Evolutionary conservation across 2,888 invertebrate genomes (phyloP).

Genomic region (Lymantria dispar): DNA sequence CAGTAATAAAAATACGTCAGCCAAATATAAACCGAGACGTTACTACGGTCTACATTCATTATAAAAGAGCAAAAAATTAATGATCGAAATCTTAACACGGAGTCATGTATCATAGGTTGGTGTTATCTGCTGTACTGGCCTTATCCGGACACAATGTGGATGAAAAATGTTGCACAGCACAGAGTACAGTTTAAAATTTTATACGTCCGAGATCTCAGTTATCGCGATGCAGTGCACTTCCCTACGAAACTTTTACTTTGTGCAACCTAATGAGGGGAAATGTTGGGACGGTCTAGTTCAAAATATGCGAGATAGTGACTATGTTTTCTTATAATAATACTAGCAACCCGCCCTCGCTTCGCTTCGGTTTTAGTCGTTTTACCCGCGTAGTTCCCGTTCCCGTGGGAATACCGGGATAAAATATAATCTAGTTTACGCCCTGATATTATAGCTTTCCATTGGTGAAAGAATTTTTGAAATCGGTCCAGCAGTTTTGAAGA

Average conservation of each 20-base stretch:
- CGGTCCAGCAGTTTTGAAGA: no score
- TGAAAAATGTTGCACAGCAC: constrained; percentile 41
- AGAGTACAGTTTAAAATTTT: constrained; percentile 44
- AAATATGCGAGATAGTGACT: no score
- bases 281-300: neutral
- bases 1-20: neutral
- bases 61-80: constrained; percentile 28
- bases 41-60: constrained; percentile 14
- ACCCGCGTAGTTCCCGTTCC: no score
- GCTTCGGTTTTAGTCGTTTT: no score
- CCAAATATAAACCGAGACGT: constrained; percentile 13
- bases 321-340: no score
- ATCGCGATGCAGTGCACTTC: constrained; percentile 43
- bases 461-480: no score
- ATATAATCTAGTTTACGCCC: no score
- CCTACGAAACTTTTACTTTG: constrained; percentile 42
- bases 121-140: constrained; percentile 31
- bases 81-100: constrained; percentile 29
- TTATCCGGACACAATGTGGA: constrained; percentile 34
- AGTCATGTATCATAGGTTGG: constrained; percentile 34
- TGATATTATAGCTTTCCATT: no score
- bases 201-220: constrained; percentile 37
- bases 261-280: constrained; percentile 21
- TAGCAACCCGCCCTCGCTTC: no score
- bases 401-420: no score